phyloP scores from a whole-genome alignment of 2,797 vertebrate species.

The Muscicapa comitata region DNA sequence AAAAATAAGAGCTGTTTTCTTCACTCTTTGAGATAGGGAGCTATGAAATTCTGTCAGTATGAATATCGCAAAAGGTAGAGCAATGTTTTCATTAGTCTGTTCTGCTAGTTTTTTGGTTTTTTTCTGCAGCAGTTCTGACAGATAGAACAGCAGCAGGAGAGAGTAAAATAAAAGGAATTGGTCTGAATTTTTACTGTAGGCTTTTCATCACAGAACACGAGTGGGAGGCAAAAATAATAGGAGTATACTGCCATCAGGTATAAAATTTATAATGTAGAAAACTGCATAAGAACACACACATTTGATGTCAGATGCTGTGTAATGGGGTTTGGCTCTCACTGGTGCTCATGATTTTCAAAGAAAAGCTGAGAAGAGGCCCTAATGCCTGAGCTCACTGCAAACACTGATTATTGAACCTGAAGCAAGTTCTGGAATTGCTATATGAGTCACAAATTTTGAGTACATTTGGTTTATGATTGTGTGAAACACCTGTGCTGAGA shows the following conservation, averaged over 20 bases:
- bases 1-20: constrained; percentile 23
- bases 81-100: constrained; percentile 4
- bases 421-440: neutral
- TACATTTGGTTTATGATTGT: neutral
- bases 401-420: neutral
- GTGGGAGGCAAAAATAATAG: constrained; percentile 39
- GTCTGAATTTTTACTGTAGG: constrained; percentile 11
- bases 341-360: neutral
- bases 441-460: neutral
- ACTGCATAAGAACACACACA: neutral
- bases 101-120: constrained; percentile 9
- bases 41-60: constrained; percentile 21
- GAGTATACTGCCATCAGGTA: neutral
- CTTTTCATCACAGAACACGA: constrained; percentile 17
- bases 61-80: neutral
- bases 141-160: constrained; percentile 4
- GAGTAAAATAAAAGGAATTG: constrained; percentile 29
- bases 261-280: constrained; percentile 35
- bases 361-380: neutral
- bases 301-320: constrained; percentile 9
- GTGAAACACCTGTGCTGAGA: neutral
- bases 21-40: neutral
- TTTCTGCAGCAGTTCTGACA: neutral
- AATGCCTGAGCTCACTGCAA: neutral
- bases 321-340: neutral